Conservation (phyloP, 2,888 invertebrate genomes). For the Selenia dentaria region DNA sequence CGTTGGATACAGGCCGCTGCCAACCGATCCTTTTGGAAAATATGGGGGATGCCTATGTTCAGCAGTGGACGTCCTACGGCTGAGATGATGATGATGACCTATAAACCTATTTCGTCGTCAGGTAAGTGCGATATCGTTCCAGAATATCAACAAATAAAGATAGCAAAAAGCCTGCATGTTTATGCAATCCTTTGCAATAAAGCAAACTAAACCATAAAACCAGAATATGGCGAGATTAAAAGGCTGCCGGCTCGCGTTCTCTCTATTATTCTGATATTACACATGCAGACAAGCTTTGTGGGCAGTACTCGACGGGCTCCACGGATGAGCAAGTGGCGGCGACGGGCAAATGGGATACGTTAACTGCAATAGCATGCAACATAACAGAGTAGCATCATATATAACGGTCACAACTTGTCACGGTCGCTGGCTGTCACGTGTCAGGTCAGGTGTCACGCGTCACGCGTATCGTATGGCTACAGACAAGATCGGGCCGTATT, state of each 20-base stretch:
- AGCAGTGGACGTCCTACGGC: too few species aligned
- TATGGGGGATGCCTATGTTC: too few species aligned
- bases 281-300: conserved; percentile 6
- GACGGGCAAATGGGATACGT: neutral
- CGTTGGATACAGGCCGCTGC: too few species aligned
- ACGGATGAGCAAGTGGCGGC: neutral
- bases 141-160: too few species aligned
- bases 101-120: too few species aligned
- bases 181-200: neutral
- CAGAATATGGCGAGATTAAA: conserved; percentile 10
- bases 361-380: neutral
- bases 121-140: too few species aligned
- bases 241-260: neutral
- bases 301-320: neutral
- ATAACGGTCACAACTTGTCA: neutral
- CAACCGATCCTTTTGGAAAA: too few species aligned
- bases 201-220: conserved; percentile 3
- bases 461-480: neutral
- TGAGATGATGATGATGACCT: too few species aligned
- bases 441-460: neutral
- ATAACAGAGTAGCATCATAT: neutral
- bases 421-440: neutral
- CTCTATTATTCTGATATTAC: conserved; percentile 15
- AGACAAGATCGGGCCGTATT: conserved; percentile 3
- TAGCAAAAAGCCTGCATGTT: too few species aligned